phyloP scores from a whole-genome alignment of 2,113 vertebrate species.

The Clarias magur region DNA sequence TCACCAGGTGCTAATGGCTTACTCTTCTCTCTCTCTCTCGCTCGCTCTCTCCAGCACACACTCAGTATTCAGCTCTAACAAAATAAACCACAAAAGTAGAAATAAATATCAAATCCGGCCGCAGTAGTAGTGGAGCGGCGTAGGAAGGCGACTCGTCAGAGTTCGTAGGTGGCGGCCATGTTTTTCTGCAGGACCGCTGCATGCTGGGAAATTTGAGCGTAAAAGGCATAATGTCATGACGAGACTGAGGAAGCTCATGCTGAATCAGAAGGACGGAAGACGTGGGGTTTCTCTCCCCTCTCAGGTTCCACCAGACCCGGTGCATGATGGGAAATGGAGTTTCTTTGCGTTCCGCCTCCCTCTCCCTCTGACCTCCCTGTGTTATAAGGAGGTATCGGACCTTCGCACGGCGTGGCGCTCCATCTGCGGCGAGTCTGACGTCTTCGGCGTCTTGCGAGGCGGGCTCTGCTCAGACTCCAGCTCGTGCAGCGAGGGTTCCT shows the following conservation, averaged over 20 bases:
- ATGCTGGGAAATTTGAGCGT: background rate
- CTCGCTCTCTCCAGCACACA: background rate
- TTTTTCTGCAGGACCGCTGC: background rate
- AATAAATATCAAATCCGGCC: background rate
- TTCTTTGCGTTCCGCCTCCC: constrained; percentile 59
- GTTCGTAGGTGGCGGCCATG: background rate
- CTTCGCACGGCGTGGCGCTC: constrained; percentile 71
- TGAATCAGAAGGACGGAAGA: constrained; percentile 32
- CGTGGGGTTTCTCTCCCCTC: constrained; percentile 16
- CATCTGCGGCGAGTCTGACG: constrained; percentile 70
- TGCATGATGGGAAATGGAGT: constrained; percentile 62
- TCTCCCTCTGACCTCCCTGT: constrained; percentile 68
- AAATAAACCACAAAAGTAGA: background rate
- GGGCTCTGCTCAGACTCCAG: constrained; percentile 75
- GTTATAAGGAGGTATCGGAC: constrained; percentile 74
- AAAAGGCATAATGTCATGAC: background rate
- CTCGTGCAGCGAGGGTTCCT: constrained; percentile 85
- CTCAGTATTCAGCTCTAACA: background rate
- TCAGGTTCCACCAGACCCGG: constrained; percentile 40
- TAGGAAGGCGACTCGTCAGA: background rate
- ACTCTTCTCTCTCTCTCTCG: constrained; percentile 11
- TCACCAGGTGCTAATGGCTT: constrained; percentile 30
- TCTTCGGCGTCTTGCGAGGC: constrained; percentile 72
- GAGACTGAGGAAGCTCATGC: constrained; percentile 18
- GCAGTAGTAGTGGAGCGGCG: too few relatives aligned